Base-by-base conservation (phyloP, 2,888 invertebrate genomes). In the Cantharis rufa region DNA sequence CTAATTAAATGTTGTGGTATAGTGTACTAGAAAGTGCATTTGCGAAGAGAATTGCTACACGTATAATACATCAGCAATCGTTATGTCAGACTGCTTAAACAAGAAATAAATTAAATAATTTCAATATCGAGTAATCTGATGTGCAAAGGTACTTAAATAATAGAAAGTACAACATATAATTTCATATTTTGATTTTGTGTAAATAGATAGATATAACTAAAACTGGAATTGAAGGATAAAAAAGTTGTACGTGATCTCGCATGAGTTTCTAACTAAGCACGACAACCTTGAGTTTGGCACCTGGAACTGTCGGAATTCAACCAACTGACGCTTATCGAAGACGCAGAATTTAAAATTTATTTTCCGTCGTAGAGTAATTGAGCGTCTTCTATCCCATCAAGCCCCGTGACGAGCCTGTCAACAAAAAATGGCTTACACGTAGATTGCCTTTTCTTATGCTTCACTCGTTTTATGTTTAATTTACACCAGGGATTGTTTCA, bases 201-300 rank as follows among this genome's bases (percentile, higher is more conserved):
- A 24, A 24, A 24, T 24, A 78, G 80, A 80, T 81, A 80, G 73
- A 73, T 78, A 76, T 80, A 80, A 78, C 80, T 80, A 75, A 70
- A 76, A 75, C 71, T 18, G 32, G 2, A 73, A 74, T 77, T 78
- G 78, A 80, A 79, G 21, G 11, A 16, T 15, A 79, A 74, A 78
- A 79, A 76, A 77, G 77, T 69, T 68, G 21, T 71, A 72, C 69
- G 75, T 74, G 77, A 78, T 78, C 72, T 61, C 62, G 70, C 18
- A 61, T 63, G 62, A 70, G 28, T 73, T 69, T 27, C 15, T 13
- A 32, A 28, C 63, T 66, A 21, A 69, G 48, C 69, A 70, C 72
- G 69, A 69, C 71, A 21, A 21, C 61, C 48, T 18, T 62, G 48
- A 70, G 71, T 75, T 71, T 78, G 78, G 70, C 75, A 75, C 75